These are phyloP conservation scores for Henricia sp. DNA, from an alignment of 53 echinoderm and acorn worm species.

Conservation along the genomic window DNA sequence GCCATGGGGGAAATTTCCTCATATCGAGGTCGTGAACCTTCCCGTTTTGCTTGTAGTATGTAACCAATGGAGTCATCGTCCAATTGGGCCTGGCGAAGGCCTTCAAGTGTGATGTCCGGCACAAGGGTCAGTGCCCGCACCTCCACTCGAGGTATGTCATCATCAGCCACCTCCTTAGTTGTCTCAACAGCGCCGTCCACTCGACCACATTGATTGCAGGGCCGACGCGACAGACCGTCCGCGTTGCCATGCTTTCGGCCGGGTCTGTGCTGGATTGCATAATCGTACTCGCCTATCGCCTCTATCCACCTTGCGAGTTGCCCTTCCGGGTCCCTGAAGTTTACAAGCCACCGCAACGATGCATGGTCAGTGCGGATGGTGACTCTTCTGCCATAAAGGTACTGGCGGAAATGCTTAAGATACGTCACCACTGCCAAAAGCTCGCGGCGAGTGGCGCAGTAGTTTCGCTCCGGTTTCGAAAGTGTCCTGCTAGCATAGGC, in stretches of 20 bases:
- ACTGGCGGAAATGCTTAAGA: not conserved
- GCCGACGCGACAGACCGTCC: slow-evolving; percentile 24
- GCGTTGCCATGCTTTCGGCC: slow-evolving; percentile 38
- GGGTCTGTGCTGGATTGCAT: slow-evolving; percentile 18
- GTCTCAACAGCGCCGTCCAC: not conserved
- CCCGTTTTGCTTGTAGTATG: slow-evolving; percentile 8
- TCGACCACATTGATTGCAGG: not conserved
- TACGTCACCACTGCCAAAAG: no score
- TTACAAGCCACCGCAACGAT: slow-evolving; percentile 8
- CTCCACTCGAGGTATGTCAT: not conserved
- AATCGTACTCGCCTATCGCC: slow-evolving; percentile 21
- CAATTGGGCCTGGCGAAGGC: slow-evolving; percentile 13
- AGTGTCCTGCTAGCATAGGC: no score
- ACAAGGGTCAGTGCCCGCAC: not conserved
- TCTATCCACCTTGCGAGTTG: slow-evolving; percentile 42
- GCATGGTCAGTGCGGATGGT: slow-evolving; percentile 19
- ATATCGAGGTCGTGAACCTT: slow-evolving; percentile 21
- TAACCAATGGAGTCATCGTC: slow-evolving; percentile 7
- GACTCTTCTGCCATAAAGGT: slow-evolving; percentile 35
- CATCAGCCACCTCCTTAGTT: not conserved
- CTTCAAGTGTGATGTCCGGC: not conserved
- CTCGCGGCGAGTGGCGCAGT: no score
- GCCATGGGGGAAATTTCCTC: not conserved
- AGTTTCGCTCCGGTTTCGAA: no score
- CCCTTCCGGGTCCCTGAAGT: not conserved